Percentiles rank a stretch among this genome's conserved stretches.
Conservation (phyloP, 2,113 vertebrate genomes). For the Odobenus rosmarus region DNA sequence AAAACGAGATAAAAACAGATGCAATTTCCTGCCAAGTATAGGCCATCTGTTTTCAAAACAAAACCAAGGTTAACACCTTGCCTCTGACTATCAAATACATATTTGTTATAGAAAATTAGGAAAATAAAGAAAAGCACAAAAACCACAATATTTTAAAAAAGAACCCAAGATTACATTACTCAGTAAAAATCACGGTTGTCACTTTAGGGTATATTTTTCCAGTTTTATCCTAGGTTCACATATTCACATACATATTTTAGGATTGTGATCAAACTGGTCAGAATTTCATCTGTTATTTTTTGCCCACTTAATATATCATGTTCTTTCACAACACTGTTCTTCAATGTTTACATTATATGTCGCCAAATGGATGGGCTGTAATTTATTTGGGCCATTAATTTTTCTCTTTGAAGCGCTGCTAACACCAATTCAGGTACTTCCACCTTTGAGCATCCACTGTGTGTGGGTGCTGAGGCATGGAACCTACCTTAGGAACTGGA, state of each 20-base stretch:
- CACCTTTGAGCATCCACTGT: background rate
- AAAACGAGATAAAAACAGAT: constrained; percentile 26
- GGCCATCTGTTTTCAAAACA: constrained; percentile 39
- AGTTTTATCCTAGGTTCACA: background rate
- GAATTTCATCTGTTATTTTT: background rate
- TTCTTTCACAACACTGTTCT: background rate
- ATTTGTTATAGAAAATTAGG: background rate
- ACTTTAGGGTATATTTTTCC: background rate
- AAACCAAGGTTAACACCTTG: constrained; percentile 22
- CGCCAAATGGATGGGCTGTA: background rate
- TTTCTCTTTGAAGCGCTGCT: constrained; percentile 18
- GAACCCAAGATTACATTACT: background rate
- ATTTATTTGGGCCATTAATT: background rate
- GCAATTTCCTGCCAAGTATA: background rate
- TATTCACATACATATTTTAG: background rate
- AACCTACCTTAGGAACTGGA: background rate
- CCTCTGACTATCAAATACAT: background rate
- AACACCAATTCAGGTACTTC: background rate
- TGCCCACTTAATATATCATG: background rate
- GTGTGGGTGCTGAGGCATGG: background rate
- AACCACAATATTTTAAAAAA: background rate
- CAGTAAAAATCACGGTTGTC: background rate
- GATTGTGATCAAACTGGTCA: background rate
- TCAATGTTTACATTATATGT: background rate
- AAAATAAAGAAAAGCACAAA: constrained; percentile 10